phyloP scores from a whole-genome alignment of 2,797 vertebrate genomes.

The Pseudotriccus pelzelni region DNA sequence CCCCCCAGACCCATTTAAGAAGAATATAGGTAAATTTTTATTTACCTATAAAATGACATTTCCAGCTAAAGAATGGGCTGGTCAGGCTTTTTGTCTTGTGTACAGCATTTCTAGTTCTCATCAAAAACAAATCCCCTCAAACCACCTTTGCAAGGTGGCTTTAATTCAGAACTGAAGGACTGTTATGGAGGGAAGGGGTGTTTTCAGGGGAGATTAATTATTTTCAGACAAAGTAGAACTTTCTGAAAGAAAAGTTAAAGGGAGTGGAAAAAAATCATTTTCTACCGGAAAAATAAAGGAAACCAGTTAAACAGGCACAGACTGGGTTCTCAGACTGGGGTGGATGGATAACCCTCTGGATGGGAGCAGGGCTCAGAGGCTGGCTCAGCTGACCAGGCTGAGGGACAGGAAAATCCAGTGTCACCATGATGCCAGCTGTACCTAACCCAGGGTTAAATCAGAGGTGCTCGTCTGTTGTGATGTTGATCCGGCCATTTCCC shows the following conservation, averaged over 20 bases:
- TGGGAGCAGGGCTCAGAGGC: not conserved
- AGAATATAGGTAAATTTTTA: not conserved
- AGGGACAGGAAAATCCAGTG: not conserved
- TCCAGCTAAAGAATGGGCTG: not conserved
- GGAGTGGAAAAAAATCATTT: rapidly evolving
- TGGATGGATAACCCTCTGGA: not conserved
- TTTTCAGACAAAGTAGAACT: not conserved
- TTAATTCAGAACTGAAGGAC: not conserved
- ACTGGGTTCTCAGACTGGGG: not conserved
- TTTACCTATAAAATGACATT: too few species aligned
- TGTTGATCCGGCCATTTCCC: not conserved
- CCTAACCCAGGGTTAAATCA: not conserved
- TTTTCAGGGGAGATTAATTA: not conserved
- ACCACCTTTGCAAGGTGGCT: not conserved
- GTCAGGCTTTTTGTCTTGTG: not conserved
- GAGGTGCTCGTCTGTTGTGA: not conserved
- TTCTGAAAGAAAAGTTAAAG: not conserved
- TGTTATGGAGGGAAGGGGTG: not conserved
- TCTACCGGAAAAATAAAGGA: not conserved
- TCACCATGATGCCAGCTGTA: rapidly evolving
- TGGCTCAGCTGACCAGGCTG: not conserved
- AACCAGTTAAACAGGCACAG: not conserved
- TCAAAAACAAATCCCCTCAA: not conserved
- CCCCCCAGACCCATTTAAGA: not conserved
- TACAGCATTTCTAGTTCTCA: not conserved